Base-by-base conservation (phyloP, 2,888 invertebrate genomes). In the Meteorus colon region DNA sequence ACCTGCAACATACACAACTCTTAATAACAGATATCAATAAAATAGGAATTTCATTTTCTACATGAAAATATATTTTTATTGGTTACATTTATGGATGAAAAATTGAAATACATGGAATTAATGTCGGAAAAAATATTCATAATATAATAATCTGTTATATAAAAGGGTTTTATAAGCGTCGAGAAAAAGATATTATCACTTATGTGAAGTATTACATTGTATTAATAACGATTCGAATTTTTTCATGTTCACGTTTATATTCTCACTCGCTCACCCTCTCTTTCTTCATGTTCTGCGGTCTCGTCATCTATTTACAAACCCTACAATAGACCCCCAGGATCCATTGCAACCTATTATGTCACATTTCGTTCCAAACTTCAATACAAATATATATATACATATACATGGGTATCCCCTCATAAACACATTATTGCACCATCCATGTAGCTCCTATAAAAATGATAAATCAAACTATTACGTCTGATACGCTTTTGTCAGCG, bases 401-500 rank as follows among this genome's bases (percentile, higher is more conserved):
- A 55, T 19, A 48, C 16, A 48, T 48, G n/a, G 1, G 6, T 48
- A 55, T 55, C 19, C 55, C 48, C 48, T n/a, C 8, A 55, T 55
- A 55, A 55, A 55, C 55, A 55, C 55, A 55, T 55, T 59, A 70
- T 63, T 75, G 65, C 67, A n/a, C 24, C 67, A 48, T 45, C 16
- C 55, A 66, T 75, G 72, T 71, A 66, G 19, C 19, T 48, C 60
- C 31, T 45, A 62, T 48, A 29, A 62, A 63, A 85, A 87, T 88
- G 87, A 89, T 89, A 89, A 89, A 88, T 89, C 89, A 88, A 87
- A 88, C 86, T 88, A 88, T 89, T 85, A 19, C 86, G 84, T 82
- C 81, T 81, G 80, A 78, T 77, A 76, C 76, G 81, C 81, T 79
- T 80, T 81, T 81, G 80, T 81, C 79, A 77, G 78, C 76, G 74